Evolutionary conservation across 2,113 vertebrate genomes (phyloP).

Genomic region (Gnathonemus longibarbis): DNA sequence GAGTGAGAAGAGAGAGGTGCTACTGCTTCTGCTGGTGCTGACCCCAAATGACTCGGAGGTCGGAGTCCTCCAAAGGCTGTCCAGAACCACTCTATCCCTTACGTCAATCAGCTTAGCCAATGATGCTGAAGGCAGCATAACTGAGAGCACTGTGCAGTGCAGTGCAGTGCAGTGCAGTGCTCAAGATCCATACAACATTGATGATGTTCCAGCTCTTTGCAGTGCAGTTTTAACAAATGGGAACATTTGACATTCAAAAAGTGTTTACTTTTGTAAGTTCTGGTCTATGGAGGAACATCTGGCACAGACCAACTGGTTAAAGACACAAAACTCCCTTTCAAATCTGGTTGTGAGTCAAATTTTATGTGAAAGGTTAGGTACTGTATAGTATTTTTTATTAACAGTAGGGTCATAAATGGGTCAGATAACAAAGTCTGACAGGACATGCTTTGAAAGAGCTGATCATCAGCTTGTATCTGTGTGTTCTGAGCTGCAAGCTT

Average conservation of each 20-base stretch:
- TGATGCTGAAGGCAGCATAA: background rate
- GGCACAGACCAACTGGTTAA: background rate
- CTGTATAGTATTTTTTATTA: background rate
- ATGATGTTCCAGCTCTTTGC: constrained; percentile 3
- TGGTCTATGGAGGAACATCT: background rate
- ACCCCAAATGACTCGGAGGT: background rate
- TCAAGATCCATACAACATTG: background rate
- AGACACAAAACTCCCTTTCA: background rate
- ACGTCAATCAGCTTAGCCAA: background rate
- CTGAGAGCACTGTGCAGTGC: background rate
- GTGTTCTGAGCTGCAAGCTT: background rate
- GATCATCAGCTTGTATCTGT: background rate
- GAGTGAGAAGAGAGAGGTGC: background rate
- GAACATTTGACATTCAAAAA: background rate
- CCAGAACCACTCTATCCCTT: background rate
- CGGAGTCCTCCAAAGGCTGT: background rate
- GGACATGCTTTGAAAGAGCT: background rate
- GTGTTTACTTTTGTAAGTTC: background rate
- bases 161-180: background rate
- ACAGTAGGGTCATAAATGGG: background rate
- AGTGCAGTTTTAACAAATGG: constrained; percentile 7
- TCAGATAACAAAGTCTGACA: background rate
- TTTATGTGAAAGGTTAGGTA: background rate
- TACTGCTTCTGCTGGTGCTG: background rate
- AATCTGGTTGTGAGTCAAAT: background rate